phyloP scores from a whole-genome alignment of 2,113 vertebrate genomes.

The Climacteris rufus region DNA sequence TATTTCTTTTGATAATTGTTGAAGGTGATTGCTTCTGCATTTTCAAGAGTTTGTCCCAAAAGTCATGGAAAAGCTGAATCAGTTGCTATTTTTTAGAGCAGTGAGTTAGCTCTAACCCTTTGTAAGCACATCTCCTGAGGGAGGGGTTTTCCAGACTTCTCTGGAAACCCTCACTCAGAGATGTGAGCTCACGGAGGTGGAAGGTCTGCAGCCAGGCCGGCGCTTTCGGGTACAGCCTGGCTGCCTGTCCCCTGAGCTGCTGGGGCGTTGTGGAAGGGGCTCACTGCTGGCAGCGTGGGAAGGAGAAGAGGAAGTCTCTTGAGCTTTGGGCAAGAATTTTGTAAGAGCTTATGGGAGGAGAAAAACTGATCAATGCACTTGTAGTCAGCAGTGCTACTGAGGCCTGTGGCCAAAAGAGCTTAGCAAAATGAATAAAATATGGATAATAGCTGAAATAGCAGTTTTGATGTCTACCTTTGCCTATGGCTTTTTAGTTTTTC shows the following conservation, averaged over 20 bases:
- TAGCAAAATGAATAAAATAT: background rate
- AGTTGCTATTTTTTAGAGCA: background rate
- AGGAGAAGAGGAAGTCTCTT: background rate
- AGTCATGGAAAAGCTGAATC: background rate
- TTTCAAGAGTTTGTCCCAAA: background rate
- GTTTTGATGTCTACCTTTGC: background rate
- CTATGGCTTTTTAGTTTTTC: background rate
- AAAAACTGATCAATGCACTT: fast-evolving
- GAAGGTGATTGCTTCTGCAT: background rate
- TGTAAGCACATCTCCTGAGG: background rate
- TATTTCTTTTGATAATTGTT: background rate
- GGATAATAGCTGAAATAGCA: background rate
- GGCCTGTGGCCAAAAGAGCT: background rate
- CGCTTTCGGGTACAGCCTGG: fast-evolving
- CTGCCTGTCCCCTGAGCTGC: fast-evolving
- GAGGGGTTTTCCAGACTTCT: background rate
- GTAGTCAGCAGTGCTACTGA: fast-evolving
- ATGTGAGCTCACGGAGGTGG: fast-evolving
- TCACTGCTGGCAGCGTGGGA: fast-evolving
- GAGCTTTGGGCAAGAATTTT: background rate
- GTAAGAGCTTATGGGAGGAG: background rate
- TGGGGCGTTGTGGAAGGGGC: fast-evolving
- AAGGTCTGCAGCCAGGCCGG: fast-evolving
- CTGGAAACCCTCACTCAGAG: fast-evolving
- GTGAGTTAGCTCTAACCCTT: background rate